Evolutionary conservation across 2,888 invertebrate species (phyloP).

Genomic region (Leucophenga montana): DNA sequence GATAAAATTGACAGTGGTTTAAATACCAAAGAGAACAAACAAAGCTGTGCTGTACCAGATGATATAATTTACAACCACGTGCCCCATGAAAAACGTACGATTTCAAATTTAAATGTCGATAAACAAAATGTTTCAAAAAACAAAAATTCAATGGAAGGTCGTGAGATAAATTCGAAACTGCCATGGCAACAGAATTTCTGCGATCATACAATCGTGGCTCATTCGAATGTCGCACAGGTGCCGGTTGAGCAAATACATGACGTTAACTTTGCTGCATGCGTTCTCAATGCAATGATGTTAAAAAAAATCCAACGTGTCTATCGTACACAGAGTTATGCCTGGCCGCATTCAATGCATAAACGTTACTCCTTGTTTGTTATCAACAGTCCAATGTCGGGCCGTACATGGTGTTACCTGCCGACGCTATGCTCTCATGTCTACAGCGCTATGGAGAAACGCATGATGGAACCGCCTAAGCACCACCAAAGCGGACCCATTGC

Average conservation of each 20-base stretch:
- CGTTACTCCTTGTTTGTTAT: constrained; percentile 80
- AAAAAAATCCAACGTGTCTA: constrained; percentile 61
- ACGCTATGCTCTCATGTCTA: constrained; percentile 74
- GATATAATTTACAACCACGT: too few species aligned
- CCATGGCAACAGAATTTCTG: constrained; percentile 13
- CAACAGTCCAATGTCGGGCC: constrained; percentile 77
- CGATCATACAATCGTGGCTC: constrained; percentile 60
- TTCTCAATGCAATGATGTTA: constrained; percentile 57
- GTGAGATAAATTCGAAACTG: too few species aligned
- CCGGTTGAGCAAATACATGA: constrained; percentile 52
- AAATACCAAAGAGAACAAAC: too few species aligned
- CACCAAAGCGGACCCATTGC: constrained; percentile 77
- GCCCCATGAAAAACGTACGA: too few species aligned
- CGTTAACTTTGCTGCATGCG: constrained; percentile 55
- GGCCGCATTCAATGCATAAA: constrained; percentile 79
- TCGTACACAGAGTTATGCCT: constrained; percentile 79
- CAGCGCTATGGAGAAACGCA: neutral
- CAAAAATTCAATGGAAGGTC: too few species aligned
- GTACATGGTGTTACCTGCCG: constrained; percentile 82
- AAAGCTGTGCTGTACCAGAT: too few species aligned
- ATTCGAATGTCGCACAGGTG: constrained; percentile 52
- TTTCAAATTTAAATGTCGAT: too few species aligned
- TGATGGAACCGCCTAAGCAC: neutral
- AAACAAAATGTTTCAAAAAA: too few species aligned
- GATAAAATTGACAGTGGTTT: too few species aligned